These are phyloP conservation scores for Calcarius lapponicus DNA, from an alignment of 2,797 vertebrate species.

Conservation along the genomic window DNA sequence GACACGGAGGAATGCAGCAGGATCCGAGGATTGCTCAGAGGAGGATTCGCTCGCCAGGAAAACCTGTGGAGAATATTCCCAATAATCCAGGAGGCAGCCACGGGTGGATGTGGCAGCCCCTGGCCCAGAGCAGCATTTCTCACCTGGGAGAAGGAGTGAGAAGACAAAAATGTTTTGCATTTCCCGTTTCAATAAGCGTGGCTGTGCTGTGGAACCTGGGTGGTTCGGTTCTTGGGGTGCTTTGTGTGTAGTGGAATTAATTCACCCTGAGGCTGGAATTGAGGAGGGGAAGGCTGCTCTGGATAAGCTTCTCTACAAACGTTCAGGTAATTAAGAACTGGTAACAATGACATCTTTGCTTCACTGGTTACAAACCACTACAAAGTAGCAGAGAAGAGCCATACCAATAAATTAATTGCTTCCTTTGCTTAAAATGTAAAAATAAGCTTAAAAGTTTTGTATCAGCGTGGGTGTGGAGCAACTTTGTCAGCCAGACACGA, in stretches of 20 bases:
- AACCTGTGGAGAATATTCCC: background rate
- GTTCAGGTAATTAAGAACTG: background rate
- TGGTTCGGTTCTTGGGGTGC: background rate
- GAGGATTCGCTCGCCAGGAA: background rate
- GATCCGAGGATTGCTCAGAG: background rate
- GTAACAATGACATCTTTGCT: background rate
- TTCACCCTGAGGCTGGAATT: background rate
- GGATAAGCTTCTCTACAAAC: background rate
- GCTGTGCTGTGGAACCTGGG: background rate
- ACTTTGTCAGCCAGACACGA: fast-evolving
- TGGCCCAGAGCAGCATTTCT: background rate
- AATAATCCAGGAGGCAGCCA: background rate
- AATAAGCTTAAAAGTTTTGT: background rate
- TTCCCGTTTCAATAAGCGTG: fast-evolving
- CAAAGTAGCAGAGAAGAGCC: background rate
- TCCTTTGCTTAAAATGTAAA: background rate
- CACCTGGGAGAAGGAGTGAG: background rate
- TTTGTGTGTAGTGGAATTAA: background rate
- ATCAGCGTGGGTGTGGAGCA: fast-evolving
- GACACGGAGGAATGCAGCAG: background rate
- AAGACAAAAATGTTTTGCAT: background rate
- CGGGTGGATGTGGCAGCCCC: background rate
- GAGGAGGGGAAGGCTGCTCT: background rate
- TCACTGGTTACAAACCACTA: background rate
- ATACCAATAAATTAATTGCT: fast-evolving